Conservation (phyloP, 1,140 invertebrate genomes). For the Heliconius hermathena region DNA sequence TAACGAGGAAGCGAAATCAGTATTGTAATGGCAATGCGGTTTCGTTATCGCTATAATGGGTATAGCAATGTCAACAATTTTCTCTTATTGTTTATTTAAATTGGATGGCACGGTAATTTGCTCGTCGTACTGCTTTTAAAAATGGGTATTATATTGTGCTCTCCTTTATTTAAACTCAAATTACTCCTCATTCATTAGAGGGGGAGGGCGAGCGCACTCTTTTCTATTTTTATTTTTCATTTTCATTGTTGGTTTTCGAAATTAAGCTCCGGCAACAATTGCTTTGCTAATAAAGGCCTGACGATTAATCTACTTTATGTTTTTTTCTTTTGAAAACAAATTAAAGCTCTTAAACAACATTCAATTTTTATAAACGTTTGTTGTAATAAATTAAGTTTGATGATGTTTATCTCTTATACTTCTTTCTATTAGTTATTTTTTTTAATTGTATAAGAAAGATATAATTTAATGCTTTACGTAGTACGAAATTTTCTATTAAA, state of each 20-base stretch:
- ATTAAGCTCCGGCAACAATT: slow-evolving; percentile 72
- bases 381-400: background rate
- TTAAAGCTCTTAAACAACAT: slow-evolving; percentile 29
- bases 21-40: slow-evolving; percentile 45
- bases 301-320: slow-evolving; percentile 57
- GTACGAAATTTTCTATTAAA: no score
- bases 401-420: background rate
- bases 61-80: slow-evolving; percentile 64
- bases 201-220: slow-evolving; percentile 58
- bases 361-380: slow-evolving; percentile 10
- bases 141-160: slow-evolving; percentile 71
- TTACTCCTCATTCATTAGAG: slow-evolving; percentile 75
- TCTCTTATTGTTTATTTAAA: slow-evolving; percentile 65
- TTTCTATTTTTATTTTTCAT: slow-evolving; percentile 66
- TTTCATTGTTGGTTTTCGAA: slow-evolving; percentile 75
- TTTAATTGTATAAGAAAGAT: no score
- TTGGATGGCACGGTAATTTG: slow-evolving; percentile 64
- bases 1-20: slow-evolving; percentile 33
- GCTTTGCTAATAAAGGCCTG: slow-evolving; percentile 69
- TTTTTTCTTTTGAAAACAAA: slow-evolving; percentile 46
- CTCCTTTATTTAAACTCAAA: slow-evolving; percentile 75
- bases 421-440: background rate
- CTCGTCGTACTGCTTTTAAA: slow-evolving; percentile 62
- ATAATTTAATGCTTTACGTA: no score
- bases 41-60: slow-evolving; percentile 50